These are phyloP conservation scores for Stigmatopora argus DNA, from an alignment of 2,113 vertebrate species.

Conservation along the genomic window DNA sequence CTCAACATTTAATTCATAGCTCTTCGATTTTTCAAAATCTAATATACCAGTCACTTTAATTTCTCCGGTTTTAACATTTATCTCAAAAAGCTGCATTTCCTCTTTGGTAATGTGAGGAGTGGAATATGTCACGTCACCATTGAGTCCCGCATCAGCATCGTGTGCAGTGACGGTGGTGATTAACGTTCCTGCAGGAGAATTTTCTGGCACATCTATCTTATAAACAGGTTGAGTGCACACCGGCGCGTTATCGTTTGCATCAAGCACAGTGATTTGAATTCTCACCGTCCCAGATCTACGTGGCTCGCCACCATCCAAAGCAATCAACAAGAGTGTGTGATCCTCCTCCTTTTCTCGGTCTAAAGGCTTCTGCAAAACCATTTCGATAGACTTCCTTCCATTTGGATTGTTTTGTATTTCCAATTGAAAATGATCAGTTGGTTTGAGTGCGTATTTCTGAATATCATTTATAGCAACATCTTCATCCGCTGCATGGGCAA, in stretches of 20 bases:
- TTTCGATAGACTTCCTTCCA: slow-evolving; percentile 50
- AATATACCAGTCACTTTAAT: slow-evolving; percentile 46
- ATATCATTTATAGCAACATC: slow-evolving; percentile 64
- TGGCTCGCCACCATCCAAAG: slow-evolving; percentile 65
- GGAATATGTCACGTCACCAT: slow-evolving; percentile 53
- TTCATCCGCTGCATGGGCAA: slow-evolving; percentile 50
- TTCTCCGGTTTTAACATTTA: slow-evolving; percentile 62
- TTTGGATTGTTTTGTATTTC: slow-evolving; percentile 37
- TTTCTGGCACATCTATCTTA: slow-evolving; percentile 57
- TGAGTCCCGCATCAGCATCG: slow-evolving; percentile 56
- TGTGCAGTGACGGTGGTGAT: slow-evolving; percentile 50
- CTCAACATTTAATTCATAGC: slow-evolving; percentile 46
- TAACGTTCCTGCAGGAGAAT: slow-evolving; percentile 40
- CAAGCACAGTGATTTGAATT: slow-evolving; percentile 59
- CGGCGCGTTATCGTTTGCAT: slow-evolving; percentile 66
- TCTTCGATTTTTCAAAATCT: slow-evolving; percentile 58
- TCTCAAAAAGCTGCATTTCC: slow-evolving; percentile 48
- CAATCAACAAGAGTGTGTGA: slow-evolving; percentile 51
- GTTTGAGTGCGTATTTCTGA: slow-evolving; percentile 52
- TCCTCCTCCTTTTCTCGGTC: slow-evolving; percentile 61
- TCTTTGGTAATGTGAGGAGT: slow-evolving; percentile 38
- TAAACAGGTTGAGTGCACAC: slow-evolving; percentile 60
- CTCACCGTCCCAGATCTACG: slow-evolving; percentile 58
- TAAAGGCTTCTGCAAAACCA: slow-evolving; percentile 58
- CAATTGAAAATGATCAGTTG: slow-evolving; percentile 56